These are phyloP conservation scores for Petaurus breviceps DNA, from an alignment of 2,113 vertebrate species.

Conservation along the genomic window DNA sequence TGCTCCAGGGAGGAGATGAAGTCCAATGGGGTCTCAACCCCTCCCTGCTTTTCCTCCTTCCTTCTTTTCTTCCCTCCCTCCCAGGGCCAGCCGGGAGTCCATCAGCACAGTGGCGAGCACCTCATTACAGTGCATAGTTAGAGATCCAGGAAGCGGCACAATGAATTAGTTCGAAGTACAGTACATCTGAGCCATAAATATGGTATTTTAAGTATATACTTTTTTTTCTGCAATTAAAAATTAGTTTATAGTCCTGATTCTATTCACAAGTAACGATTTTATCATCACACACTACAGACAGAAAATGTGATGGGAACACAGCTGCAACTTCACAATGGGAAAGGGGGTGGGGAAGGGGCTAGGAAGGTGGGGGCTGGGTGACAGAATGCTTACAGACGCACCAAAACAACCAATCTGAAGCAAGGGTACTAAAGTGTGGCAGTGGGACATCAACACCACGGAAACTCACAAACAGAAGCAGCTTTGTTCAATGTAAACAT, in stretches of 20 bases:
- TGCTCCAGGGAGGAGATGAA: background rate
- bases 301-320: conserved; percentile 87
- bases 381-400: conserved; percentile 80
- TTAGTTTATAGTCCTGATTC: conserved; percentile 90
- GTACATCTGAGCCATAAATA: conserved; percentile 91
- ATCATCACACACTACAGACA: conserved; percentile 88
- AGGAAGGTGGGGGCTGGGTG: conserved; percentile 48
- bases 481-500: conserved; percentile 95
- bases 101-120: conserved; percentile 86
- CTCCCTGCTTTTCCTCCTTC: background rate
- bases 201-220: conserved; percentile 88
- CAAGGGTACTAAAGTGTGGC: conserved; percentile 84
- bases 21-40: background rate
- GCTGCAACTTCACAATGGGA: conserved; percentile 85
- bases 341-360: conserved; percentile 33
- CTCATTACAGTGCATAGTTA: conserved; percentile 99
- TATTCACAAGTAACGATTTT: conserved; percentile 89
- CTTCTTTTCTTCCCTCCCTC: background rate
- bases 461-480: conserved; percentile 94
- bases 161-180: conserved; percentile 89
- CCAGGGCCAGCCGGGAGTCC: conserved; percentile 70
- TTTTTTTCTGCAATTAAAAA: conserved; percentile 90
- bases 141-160: conserved; percentile 96
- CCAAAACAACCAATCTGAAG: conserved; percentile 89
- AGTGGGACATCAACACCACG: conserved; percentile 89